phyloP scores from a whole-genome alignment of 2,888 invertebrate species.

The Papilio elwesi region DNA sequence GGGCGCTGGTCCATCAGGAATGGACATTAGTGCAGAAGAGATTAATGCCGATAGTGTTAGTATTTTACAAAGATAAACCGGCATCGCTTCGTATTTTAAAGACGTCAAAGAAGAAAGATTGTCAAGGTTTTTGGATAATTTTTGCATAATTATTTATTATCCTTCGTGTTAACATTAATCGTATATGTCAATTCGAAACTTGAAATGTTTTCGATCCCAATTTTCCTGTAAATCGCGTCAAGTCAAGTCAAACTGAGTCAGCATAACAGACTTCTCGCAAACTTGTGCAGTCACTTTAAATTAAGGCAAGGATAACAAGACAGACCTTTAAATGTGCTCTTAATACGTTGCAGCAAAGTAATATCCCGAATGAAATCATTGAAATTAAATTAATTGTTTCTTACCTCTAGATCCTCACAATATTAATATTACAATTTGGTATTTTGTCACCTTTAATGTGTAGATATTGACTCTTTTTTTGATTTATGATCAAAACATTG shows the following conservation, averaged over 20 bases:
- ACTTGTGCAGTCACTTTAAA: slow-evolving; percentile 7
- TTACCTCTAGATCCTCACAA: not conserved
- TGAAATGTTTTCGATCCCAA: not conserved
- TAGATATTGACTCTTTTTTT: no score
- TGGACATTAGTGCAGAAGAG: no score
- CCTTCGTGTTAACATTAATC: not conserved
- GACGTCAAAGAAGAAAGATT: no score
- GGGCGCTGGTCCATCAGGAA: no score
- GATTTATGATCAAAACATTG: no score
- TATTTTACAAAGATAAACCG: no score
- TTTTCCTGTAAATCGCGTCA: not conserved
- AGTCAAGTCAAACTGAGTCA: slow-evolving; percentile 1
- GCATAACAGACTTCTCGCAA: slow-evolving; percentile 10
- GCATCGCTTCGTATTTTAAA: no score
- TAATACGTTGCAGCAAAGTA: not conserved
- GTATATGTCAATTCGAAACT: not conserved
- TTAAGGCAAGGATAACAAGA: slow-evolving; percentile 18
- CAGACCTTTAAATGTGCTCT: not conserved
- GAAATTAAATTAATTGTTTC: not conserved
- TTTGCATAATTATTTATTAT: no score
- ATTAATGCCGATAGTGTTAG: no score
- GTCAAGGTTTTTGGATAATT: no score
- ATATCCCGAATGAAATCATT: not conserved
- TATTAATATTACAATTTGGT: not conserved
- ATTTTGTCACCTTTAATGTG: no score